Evolutionary conservation across 2,888 invertebrate species (phyloP).

Genomic region (Athrips mouffetella): DNA sequence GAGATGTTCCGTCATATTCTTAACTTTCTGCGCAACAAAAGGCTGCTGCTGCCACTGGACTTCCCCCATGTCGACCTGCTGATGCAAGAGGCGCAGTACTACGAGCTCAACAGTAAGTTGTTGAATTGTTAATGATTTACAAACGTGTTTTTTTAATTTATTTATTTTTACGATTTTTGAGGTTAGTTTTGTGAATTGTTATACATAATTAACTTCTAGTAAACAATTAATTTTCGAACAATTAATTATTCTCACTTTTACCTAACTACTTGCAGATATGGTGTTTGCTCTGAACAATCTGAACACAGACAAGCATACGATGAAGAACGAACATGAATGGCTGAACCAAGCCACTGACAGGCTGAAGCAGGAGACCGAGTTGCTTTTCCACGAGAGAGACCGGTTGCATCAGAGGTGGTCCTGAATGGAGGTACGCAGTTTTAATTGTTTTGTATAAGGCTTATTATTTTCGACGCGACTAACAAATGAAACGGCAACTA

Average conservation of each 20-base stretch:
- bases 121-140: no score
- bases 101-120: conserved; percentile 91
- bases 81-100: conserved; percentile 93
- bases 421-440: conserved; percentile 37
- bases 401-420: conserved; percentile 46
- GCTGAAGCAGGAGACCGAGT: conserved; percentile 44
- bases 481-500: no score
- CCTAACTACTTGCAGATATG: conserved; percentile 45
- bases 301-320: conserved; percentile 37
- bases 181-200: no score
- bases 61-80: conserved; percentile 92
- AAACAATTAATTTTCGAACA: no score
- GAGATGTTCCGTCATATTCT: conserved; percentile 98
- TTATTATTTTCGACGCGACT: no score
- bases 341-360: conserved; percentile 41
- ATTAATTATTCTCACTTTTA: not conserved
- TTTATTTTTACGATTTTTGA: no score
- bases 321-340: conserved; percentile 40
- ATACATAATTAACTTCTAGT: no score
- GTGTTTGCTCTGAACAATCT: conserved; percentile 39
- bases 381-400: conserved; percentile 44
- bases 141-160: no score
- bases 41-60: conserved; percentile 90
- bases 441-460: no score
- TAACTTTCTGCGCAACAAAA: conserved; percentile 96